Percentiles rank a stretch among this genome's conserved stretches.
phyloP scores from a whole-genome alignment of 1,140 invertebrate species.

The Drosophila truncata region DNA sequence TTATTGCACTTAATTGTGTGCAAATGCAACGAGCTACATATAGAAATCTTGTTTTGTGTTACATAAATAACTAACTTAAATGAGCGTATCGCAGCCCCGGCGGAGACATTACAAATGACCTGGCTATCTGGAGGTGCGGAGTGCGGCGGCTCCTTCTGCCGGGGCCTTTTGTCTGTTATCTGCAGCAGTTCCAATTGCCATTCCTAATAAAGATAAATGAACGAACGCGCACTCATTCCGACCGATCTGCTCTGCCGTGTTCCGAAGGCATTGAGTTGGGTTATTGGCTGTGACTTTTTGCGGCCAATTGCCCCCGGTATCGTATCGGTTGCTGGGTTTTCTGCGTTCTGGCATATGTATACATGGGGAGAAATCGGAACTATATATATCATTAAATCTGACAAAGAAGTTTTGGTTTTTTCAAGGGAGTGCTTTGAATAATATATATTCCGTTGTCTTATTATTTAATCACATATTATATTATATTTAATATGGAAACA shows the following conservation, averaged over 20 bases:
- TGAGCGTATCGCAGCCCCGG: slow-evolving; percentile 26
- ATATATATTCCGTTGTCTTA: neutral
- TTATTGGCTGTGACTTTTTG: slow-evolving; percentile 72
- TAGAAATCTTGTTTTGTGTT: slow-evolving; percentile 56
- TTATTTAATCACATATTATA: too few species aligned
- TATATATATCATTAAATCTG: neutral
- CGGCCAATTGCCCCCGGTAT: slow-evolving; percentile 41
- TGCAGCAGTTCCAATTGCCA: slow-evolving; percentile 71
- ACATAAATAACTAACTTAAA: slow-evolving; percentile 74
- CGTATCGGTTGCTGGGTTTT: slow-evolving; percentile 24
- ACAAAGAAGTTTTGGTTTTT: neutral
- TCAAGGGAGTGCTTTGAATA: neutral
- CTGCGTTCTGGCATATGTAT: slow-evolving; percentile 53
- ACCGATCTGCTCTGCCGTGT: slow-evolving; percentile 24
- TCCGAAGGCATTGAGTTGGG: slow-evolving; percentile 70
- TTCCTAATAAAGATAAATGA: slow-evolving; percentile 81
- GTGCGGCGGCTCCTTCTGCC: neutral
- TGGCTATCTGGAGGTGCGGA: slow-evolving; percentile 18
- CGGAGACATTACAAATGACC: slow-evolving; percentile 52
- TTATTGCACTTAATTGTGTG: slow-evolving; percentile 66
- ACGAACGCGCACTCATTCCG: slow-evolving; percentile 65
- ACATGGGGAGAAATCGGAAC: slow-evolving; percentile 8
- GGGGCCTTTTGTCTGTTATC: slow-evolving; percentile 56
- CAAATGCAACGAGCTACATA: slow-evolving; percentile 42
- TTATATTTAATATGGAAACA: neutral